Evolutionary conservation across 2,113 vertebrate species (phyloP).

Genomic region (Pelvicachromis taeniatus): DNA sequence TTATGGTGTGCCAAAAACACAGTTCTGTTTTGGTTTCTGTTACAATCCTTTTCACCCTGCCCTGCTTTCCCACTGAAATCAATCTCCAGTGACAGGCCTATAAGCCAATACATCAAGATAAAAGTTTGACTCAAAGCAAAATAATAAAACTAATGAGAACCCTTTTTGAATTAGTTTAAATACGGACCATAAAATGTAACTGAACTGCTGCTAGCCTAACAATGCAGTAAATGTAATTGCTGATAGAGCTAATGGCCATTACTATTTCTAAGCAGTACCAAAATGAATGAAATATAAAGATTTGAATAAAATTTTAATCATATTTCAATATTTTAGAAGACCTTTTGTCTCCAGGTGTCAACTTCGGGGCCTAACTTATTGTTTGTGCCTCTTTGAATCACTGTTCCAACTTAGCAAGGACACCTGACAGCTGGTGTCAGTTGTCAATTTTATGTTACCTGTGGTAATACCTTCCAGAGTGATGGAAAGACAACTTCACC

Average conservation of each 20-base stretch:
- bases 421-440: neutral
- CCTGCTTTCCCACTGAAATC: slow-evolving; percentile 34
- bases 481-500: neutral
- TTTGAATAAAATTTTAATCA: neutral
- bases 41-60: slow-evolving; percentile 49
- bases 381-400: neutral
- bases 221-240: neutral
- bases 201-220: neutral
- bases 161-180: neutral
- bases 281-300: neutral
- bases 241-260: neutral
- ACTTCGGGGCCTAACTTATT: neutral
- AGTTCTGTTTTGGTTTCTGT: slow-evolving; percentile 63
- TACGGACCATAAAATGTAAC: neutral
- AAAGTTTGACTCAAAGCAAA: slow-evolving; percentile 14
- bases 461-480: neutral
- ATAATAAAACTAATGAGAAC: neutral
- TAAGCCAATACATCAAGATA: slow-evolving; percentile 6
- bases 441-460: neutral
- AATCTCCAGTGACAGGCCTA: slow-evolving; percentile 8
- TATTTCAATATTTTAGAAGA: neutral
- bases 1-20: slow-evolving; percentile 66
- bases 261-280: neutral
- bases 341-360: neutral
- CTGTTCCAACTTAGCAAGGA: neutral